Evolutionary conservation across 2,113 vertebrate genomes (phyloP).

Genomic region (Sisor rabdophorus): DNA sequence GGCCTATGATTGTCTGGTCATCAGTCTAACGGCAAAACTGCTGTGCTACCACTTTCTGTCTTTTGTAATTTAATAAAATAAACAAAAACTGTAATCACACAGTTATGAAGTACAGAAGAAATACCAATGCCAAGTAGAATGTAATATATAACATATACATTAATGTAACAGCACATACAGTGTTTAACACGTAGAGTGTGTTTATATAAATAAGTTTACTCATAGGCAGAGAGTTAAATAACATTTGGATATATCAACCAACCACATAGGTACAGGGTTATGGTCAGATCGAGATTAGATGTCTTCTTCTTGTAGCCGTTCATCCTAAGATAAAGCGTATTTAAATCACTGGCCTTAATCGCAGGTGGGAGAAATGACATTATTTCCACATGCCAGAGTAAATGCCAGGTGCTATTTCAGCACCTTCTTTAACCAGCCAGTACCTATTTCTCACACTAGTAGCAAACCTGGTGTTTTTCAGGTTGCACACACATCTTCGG

Average conservation of each 20-base stretch:
- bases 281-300: conserved; percentile 22
- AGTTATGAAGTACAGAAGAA: too few relatives aligned
- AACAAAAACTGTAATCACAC: too few relatives aligned
- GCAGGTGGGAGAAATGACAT: conserved; percentile 37
- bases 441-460: conserved; percentile 42
- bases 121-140: neutral
- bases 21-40: too few relatives aligned
- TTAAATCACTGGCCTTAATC: conserved; percentile 31
- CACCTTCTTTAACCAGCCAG: conserved; percentile 31
- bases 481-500: conserved; percentile 17
- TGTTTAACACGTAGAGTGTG: neutral
- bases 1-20: too few relatives aligned
- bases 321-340: conserved; percentile 14
- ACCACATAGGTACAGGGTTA: neutral
- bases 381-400: conserved; percentile 46
- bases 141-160: neutral
- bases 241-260: neutral
- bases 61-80: too few relatives aligned
- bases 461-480: conserved; percentile 30
- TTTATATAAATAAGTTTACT: conserved; percentile 3
- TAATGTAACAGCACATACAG: neutral
- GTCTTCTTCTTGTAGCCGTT: neutral
- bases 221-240: neutral
- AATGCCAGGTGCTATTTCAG: conserved; percentile 51
- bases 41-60: too few relatives aligned